Base-by-base conservation (phyloP, 2,113 vertebrate species). In the Poeciliopsis occidentalis region DNA sequence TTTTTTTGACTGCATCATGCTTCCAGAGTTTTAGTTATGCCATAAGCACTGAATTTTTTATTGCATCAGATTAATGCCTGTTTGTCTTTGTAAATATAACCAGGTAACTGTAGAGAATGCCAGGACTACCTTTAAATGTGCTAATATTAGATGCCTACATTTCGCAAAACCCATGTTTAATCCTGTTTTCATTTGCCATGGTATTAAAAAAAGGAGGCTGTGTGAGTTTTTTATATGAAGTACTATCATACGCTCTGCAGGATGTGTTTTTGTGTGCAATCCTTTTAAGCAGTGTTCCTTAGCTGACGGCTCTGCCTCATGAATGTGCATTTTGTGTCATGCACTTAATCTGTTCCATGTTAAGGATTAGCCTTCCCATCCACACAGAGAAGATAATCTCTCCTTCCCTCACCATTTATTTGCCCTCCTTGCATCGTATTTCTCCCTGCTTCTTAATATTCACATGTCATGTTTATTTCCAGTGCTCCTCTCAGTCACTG, bases 341-440 rank as follows among this genome's bases (percentile, higher is more conserved):
- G 60, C 61, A 73, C 82, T 71, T 90, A 86, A 89, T 93, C 89
- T 85, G 70, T 69, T 68, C 79, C 54, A 67, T 81, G 71, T 84
- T 78, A 83, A 78, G 77, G 83, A 87, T 92, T 91, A 88, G 72
- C 67, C 69, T 64, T 65, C 61, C 57, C 8, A 2, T 86, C 60
- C 76, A 72, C 76, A 24, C 8, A 67, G 72, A 69, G 76, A 76
- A 67, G 37, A 81, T 27, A 12, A 26, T 41, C 37, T 54, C 64
- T 51, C 24, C 31, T 67, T 66, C 51, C 44, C 15, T 65, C 54
- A 26, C 30, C 44, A n/a, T 41, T 27, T 31, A n/a, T 47, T 26
- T 37, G 3, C 1, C 12, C 0, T 62, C 32, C 19, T 12, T n/a
- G 60, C 15, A 44, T 57, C 51, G 5, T 29, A 27, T 29, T 39